Percentiles rank a stretch among this genome's conserved stretches.
phyloP scores from a whole-genome alignment of 2,113 vertebrate species.

The Rhagologus leucostigma region DNA sequence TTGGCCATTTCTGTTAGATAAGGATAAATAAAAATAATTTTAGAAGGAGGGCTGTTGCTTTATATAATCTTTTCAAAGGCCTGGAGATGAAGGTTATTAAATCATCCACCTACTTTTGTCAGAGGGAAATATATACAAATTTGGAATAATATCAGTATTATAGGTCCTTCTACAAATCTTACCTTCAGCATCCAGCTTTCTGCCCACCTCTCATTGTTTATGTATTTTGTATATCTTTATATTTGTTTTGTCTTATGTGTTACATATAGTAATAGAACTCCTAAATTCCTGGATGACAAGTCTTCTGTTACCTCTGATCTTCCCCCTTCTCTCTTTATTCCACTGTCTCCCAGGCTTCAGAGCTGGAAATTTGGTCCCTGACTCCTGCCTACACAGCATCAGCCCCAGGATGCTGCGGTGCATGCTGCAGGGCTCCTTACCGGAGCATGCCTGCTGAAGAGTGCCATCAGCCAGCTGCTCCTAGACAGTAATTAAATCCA shows the following conservation, averaged over 20 bases:
- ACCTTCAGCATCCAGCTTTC: background rate
- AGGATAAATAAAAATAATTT: constrained; percentile 18
- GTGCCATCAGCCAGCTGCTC: background rate
- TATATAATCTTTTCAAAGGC: background rate
- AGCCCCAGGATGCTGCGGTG: background rate
- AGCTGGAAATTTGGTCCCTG: background rate
- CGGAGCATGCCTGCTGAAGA: too few species aligned
- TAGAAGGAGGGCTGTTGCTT: background rate
- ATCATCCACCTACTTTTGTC: background rate
- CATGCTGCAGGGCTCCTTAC: background rate
- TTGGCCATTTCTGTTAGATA: background rate
- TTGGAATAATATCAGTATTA: background rate
- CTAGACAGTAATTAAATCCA: background rate
- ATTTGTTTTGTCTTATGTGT: background rate
- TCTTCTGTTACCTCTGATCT: background rate
- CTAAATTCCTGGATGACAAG: background rate
- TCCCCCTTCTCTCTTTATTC: background rate
- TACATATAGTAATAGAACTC: background rate
- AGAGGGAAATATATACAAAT: background rate
- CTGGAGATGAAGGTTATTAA: background rate
- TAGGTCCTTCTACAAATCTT: background rate
- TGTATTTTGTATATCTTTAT: background rate
- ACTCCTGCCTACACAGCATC: background rate
- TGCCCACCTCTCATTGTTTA: background rate
- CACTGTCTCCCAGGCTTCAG: background rate